Base-by-base conservation (phyloP, 2,113 vertebrate genomes). In the Entosphenus tridentatus region DNA sequence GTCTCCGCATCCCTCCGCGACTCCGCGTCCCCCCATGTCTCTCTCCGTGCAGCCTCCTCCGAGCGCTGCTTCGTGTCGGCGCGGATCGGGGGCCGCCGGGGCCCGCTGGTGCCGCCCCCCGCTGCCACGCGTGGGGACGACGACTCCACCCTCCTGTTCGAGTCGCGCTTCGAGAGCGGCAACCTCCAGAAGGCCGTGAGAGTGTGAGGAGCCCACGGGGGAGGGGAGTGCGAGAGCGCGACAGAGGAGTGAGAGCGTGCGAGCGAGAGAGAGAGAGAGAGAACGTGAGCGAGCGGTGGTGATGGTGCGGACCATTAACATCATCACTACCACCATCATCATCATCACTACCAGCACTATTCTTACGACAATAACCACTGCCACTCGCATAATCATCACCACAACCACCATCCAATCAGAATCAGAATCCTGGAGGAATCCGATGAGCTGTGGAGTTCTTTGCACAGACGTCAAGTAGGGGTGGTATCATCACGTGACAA, bases 141-240 rank as follows among this genome's bases (percentile, higher is more conserved):
- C 16, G 79, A 85, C 65, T 70, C 77, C 1, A 79, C 75, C 0
- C 78, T 97, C 14, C 78, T 84, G 67, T 97, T 96, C 1, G 89
- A 96, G 70, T 95, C 92, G 0, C 82, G 86, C 68, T 97, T 96
- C 57, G 88, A 97, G 77, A 89, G 91, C 1, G 88, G 89, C 16
- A 97, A 95, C 75, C 86, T 96, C 67, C 79, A 83, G 73, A 82
- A 79, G 72, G 90, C 84, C 0, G 59, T 84, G 74, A 82, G 80
- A 81, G 82, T 88, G 89, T 93, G 75, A 84, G 84, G 83, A 65
- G 62, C 62, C 62, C 62, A 9, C 62, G n/a, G 8, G 21, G 21
- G 21, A 65, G 10, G 10, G n/a, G n/a, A 21, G n/a, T n/a, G 10
- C 62, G 8, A 65, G 2, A 10, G 21, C n/a, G 62, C 21, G 62